These are phyloP conservation scores for Aphaenogaster floridana DNA, from an alignment of 1,140 invertebrate genomes.

Conservation along the genomic window DNA sequence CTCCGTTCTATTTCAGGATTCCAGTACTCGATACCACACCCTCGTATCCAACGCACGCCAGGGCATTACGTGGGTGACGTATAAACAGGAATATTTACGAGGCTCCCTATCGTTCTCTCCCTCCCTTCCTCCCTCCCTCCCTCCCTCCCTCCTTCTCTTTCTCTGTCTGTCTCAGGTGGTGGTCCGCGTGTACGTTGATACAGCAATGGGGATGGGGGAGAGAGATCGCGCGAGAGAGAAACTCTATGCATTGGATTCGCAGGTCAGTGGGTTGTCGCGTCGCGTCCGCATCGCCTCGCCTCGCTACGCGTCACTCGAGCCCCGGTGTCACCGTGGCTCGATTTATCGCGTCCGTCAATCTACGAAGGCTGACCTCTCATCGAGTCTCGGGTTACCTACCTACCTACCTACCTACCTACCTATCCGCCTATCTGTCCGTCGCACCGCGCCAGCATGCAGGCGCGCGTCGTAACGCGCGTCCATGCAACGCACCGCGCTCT, in stretches of 20 bases:
- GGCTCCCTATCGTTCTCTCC: background rate
- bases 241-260: slow-evolving; percentile 86
- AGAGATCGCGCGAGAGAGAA: slow-evolving; percentile 70
- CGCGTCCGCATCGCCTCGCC: slow-evolving; percentile 62
- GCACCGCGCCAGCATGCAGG: slow-evolving; percentile 30
- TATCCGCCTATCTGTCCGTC: slow-evolving; percentile 4
- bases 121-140: background rate
- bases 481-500: background rate
- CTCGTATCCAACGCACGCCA: slow-evolving; percentile 63
- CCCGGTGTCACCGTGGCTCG: slow-evolving; percentile 75
- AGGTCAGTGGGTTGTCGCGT: slow-evolving; percentile 86
- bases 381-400: slow-evolving; percentile 84
- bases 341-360: slow-evolving; percentile 86
- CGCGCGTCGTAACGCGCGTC: slow-evolving; percentile 74
- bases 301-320: slow-evolving; percentile 73
- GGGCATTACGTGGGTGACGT: slow-evolving; percentile 60
- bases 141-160: background rate
- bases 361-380: slow-evolving; percentile 84
- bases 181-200: background rate
- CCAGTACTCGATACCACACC: slow-evolving; percentile 46
- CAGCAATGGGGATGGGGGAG: background rate
- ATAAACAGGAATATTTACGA: slow-evolving; percentile 70
- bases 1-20: slow-evolving; percentile 63
- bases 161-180: background rate
- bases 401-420: slow-evolving; percentile 53